Conservation (phyloP, 2,888 invertebrate species). For the Tinea trinotella region DNA sequence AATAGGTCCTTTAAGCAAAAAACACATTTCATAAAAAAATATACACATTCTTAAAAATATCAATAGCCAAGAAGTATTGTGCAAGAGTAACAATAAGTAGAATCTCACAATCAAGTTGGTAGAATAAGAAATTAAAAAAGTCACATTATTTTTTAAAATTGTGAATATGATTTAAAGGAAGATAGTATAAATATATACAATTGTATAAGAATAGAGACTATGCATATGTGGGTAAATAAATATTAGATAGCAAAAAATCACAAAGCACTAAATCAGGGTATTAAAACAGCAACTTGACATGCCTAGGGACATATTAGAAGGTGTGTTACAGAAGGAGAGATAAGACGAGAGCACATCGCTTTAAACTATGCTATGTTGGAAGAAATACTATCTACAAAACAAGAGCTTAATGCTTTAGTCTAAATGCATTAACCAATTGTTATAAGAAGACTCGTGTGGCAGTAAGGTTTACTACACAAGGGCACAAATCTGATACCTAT, state of each 20-base stretch:
- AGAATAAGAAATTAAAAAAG: not conserved
- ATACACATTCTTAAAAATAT: not conserved
- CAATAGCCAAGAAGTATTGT: not conserved
- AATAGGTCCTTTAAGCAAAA: not conserved
- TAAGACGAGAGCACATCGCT: conserved; percentile 3
- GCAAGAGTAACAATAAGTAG: not conserved
- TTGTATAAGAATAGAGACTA: not conserved
- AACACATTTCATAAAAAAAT: not conserved
- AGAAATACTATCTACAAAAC: conserved; percentile 27
- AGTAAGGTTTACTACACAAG: conserved; percentile 16
- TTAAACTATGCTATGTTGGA: not conserved
- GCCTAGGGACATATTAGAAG: conserved; percentile 33
- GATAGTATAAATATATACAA: not conserved
- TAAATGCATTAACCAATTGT: not conserved
- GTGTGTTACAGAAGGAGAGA: not conserved
- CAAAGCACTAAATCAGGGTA: conserved; percentile 4
- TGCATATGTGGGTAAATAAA: not conserved
- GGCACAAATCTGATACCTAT: conserved; percentile 22
- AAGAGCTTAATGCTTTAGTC: conserved; percentile 35
- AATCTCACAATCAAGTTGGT: not conserved
- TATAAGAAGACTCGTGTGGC: not conserved
- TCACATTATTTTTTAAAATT: not conserved
- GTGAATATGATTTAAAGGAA: not conserved
- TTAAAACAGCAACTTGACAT: conserved; percentile 29
- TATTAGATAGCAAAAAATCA: not conserved